Evolutionary conservation across 2,113 vertebrate genomes (phyloP).

Genomic region (Camelus bactrianus): DNA sequence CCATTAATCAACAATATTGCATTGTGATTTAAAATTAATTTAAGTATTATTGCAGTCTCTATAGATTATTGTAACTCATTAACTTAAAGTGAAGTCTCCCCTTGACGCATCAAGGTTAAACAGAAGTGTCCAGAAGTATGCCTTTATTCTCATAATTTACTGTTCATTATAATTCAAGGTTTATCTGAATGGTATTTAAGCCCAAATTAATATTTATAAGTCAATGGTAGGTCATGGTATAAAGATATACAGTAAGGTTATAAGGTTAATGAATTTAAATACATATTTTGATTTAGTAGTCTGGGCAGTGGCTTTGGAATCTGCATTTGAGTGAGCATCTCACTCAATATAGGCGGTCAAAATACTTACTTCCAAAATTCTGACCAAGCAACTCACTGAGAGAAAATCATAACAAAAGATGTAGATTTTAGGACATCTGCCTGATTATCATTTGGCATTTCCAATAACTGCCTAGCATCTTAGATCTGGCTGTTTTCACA

Average conservation of each 20-base stretch:
- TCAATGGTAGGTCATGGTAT: not conserved
- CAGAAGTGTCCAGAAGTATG: not conserved
- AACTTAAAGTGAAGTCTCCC: not conserved
- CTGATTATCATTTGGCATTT: not conserved
- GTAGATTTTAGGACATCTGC: not conserved
- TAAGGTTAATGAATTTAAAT: slow-evolving; percentile 13
- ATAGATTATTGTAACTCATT: not conserved
- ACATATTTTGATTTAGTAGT: not conserved
- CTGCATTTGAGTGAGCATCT: not conserved
- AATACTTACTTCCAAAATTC: not conserved
- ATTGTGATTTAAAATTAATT: not conserved
- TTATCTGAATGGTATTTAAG: not conserved
- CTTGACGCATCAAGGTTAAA: not conserved
- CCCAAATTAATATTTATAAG: not conserved
- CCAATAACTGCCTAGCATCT: not conserved
- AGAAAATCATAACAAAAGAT: not conserved
- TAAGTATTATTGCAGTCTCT: not conserved
- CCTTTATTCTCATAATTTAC: not conserved
- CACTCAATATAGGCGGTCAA: not conserved
- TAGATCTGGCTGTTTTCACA: not conserved
- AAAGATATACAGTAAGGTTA: not conserved
- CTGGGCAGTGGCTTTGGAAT: not conserved
- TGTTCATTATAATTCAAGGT: not conserved
- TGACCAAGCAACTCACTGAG: not conserved
- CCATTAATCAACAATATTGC: not conserved